Percentiles rank a stretch among this genome's conserved stretches.
Conservation (phyloP, 2,797 vertebrate species). For the Bufotes viridis region DNA sequence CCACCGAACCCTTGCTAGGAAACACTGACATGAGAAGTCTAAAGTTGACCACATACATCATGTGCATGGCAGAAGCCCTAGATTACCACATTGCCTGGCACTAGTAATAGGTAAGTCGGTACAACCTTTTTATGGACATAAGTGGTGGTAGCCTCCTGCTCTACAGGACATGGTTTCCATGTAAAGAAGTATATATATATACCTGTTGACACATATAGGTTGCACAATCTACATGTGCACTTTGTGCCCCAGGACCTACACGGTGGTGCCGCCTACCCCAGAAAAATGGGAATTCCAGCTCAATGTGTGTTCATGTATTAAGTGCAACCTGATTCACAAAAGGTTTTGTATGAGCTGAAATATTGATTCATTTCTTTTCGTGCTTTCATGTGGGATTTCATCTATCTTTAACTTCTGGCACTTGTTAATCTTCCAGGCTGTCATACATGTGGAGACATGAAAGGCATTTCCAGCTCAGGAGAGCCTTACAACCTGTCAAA, state of each 20-base stretch:
- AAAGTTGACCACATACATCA: too few species aligned
- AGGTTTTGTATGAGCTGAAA: conserved; percentile 17
- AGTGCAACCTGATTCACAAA: conserved; percentile 15
- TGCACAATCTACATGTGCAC: background rate
- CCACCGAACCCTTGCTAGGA: too few species aligned
- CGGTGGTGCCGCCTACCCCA: background rate
- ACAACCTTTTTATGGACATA: too few species aligned
- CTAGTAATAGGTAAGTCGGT: too few species aligned
- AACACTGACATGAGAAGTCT: too few species aligned
- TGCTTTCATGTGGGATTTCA: conserved; percentile 20
- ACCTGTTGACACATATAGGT: background rate
- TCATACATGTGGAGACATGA: conserved; percentile 44
- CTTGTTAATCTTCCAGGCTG: conserved; percentile 8
- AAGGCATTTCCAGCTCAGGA: conserved; percentile 7
- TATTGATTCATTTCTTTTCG: conserved; percentile 34
- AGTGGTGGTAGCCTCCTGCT: background rate
- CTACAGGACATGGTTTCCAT: background rate
- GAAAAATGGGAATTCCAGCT: conserved; percentile 27
- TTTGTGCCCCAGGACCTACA: background rate
- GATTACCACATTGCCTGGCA: too few species aligned
- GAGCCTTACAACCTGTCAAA: conserved; percentile 24
- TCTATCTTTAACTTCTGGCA: background rate
- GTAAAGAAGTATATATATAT: background rate
- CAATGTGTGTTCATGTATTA: conserved; percentile 15
- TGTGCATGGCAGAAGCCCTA: too few species aligned